These are phyloP conservation scores for Lepus americanus DNA, from an alignment of 2,113 vertebrate genomes.

Conservation along the genomic window DNA sequence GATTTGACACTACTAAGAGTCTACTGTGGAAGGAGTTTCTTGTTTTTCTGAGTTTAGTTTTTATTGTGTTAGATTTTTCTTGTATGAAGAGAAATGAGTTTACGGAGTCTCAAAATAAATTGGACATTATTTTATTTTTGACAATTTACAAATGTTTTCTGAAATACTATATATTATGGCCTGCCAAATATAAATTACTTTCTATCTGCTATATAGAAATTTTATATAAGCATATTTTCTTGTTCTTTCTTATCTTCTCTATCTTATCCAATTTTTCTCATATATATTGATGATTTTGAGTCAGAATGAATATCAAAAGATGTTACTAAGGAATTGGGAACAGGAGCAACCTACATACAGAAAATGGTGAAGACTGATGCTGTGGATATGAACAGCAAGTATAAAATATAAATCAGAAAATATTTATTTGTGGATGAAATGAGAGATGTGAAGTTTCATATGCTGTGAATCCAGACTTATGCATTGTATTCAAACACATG, in stretches of 20 bases:
- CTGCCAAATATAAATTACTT: slow-evolving; percentile 47
- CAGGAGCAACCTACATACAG: not conserved
- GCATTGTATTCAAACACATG: not conserved
- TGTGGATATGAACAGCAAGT: not conserved
- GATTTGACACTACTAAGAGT: not conserved
- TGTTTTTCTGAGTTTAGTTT: not conserved
- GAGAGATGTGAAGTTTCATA: not conserved
- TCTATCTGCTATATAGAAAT: not conserved
- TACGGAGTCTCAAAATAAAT: slow-evolving; percentile 36
- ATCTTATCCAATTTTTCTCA: not conserved
- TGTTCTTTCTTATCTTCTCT: not conserved
- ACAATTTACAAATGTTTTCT: slow-evolving; percentile 23
- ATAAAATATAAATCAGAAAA: not conserved
- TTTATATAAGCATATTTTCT: not conserved
- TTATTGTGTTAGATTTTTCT: not conserved
- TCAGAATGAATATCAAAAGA: not conserved
- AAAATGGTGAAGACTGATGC: not conserved
- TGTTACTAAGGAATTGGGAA: not conserved
- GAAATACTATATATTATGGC: slow-evolving; percentile 14
- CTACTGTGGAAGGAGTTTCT: not conserved
- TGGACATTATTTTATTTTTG: not conserved
- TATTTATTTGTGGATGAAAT: not conserved
- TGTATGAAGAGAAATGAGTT: slow-evolving; percentile 17
- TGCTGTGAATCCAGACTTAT: not conserved
- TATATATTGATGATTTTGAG: not conserved